Evolutionary conservation across 2,797 vertebrate species (phyloP).

Genomic region (Anisognathus igniventris): DNA sequence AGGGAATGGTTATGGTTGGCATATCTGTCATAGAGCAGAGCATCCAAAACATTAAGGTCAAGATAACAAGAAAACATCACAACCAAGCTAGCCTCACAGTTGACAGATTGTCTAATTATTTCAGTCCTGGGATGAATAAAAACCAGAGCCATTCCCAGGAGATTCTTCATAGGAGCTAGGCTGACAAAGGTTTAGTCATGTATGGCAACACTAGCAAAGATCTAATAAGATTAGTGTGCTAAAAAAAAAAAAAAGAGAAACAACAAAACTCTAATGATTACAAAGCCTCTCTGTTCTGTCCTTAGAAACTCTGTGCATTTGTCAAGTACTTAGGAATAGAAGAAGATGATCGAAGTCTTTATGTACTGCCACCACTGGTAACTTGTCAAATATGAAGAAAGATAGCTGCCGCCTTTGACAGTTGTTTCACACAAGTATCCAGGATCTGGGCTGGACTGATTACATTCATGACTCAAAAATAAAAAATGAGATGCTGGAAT

Average conservation of each 20-base stretch:
- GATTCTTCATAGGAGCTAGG: background rate
- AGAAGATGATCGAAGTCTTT: slow-evolving; percentile 29
- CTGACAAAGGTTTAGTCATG: slow-evolving; percentile 61
- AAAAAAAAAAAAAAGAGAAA: background rate
- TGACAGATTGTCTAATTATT: slow-evolving; percentile 74
- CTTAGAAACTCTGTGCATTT: background rate
- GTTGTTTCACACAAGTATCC: slow-evolving; percentile 18
- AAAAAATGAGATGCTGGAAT: slow-evolving; percentile 18
- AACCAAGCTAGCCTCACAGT: background rate
- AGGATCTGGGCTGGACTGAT: slow-evolving; percentile 21
- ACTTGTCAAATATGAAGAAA: slow-evolving; percentile 7
- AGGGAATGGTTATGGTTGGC: slow-evolving; percentile 22
- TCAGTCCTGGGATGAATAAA: slow-evolving; percentile 41
- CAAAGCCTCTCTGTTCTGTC: background rate
- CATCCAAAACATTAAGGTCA: slow-evolving; percentile 63
- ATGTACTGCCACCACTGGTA: background rate
- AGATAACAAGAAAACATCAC: slow-evolving; percentile 42
- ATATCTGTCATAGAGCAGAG: slow-evolving; percentile 42
- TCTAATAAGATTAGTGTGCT: slow-evolving; percentile 35
- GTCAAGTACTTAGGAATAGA: background rate
- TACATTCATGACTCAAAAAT: slow-evolving; percentile 10
- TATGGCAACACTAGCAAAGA: slow-evolving; percentile 14
- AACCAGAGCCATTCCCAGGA: slow-evolving; percentile 4
- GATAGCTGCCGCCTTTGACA: background rate
- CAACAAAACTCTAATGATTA: background rate